These are phyloP conservation scores for Petromus typicus DNA, from an alignment of 2,113 vertebrate genomes.

Conservation along the genomic window DNA sequence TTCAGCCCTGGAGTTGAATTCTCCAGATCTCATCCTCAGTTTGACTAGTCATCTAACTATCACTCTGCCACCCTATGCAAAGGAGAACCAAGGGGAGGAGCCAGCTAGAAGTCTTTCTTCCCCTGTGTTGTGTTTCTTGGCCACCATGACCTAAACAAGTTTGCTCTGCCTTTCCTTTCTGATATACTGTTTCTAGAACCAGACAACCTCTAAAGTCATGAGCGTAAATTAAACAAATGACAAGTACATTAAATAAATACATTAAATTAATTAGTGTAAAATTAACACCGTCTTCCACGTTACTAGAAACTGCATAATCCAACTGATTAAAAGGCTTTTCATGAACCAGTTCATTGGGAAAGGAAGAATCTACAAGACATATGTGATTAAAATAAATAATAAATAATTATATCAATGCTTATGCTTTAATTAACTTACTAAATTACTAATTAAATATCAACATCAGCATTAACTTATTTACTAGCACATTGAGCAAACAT, in stretches of 20 bases:
- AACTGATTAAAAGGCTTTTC: not conserved
- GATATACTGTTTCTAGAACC: not conserved
- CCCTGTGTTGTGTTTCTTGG: not conserved
- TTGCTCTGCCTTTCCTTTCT: not conserved
- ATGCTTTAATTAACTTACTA: not conserved
- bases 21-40: not conserved
- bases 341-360: not conserved
- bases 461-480: slow-evolving; percentile 35
- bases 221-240: not conserved
- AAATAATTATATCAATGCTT: not conserved
- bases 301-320: not conserved
- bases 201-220: not conserved
- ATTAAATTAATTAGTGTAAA: not conserved
- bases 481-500: not conserved
- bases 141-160: not conserved
- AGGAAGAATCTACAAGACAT: not conserved
- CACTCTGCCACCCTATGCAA: not conserved
- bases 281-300: not conserved
- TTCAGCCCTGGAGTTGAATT: not conserved
- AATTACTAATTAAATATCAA: not conserved
- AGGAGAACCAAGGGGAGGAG: not conserved
- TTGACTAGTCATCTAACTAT: not conserved
- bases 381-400: not conserved
- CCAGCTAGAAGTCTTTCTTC: not conserved
- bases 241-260: not conserved